Conservation (phyloP, 2,113 vertebrate species). For the Otis tarda region DNA sequence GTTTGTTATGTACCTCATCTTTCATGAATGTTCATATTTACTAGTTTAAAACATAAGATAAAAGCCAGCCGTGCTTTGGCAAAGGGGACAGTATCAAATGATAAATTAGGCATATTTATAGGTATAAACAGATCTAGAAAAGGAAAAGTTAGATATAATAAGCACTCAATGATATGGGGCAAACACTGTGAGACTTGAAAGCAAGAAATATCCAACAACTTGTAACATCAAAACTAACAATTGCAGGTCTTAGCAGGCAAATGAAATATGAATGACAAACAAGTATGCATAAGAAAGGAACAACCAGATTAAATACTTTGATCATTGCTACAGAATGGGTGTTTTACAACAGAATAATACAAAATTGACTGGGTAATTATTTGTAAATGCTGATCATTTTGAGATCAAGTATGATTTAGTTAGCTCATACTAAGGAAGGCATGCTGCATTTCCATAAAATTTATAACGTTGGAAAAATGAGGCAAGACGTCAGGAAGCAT, state of each 20-base stretch:
- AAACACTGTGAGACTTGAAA: slow-evolving; percentile 28
- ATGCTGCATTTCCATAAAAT: neutral
- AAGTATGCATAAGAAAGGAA: neutral
- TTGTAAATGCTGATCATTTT: neutral
- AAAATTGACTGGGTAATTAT: slow-evolving; percentile 1
- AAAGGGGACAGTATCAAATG: slow-evolving; percentile 18
- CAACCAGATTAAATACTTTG: neutral
- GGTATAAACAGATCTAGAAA: slow-evolving; percentile 45
- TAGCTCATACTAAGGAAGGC: neutral
- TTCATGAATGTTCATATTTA: slow-evolving; percentile 20
- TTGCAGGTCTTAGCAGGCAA: slow-evolving; percentile 29
- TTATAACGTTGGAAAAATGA: slow-evolving; percentile 40
- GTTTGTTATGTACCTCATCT: slow-evolving; percentile 8
- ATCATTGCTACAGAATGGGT: neutral
- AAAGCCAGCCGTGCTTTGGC: neutral
- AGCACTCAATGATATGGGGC: neutral
- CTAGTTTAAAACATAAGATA: slow-evolving; percentile 17
- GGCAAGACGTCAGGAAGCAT: neutral
- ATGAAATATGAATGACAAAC: slow-evolving; percentile 20
- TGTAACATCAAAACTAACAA: slow-evolving; percentile 25
- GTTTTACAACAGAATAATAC: neutral
- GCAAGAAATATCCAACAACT: slow-evolving; percentile 45
- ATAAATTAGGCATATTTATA: slow-evolving; percentile 21
- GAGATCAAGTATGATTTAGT: neutral
- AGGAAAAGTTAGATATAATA: neutral